These are phyloP conservation scores for Centropus unirufus DNA, from an alignment of 2,113 vertebrate genomes.

Conservation along the genomic window DNA sequence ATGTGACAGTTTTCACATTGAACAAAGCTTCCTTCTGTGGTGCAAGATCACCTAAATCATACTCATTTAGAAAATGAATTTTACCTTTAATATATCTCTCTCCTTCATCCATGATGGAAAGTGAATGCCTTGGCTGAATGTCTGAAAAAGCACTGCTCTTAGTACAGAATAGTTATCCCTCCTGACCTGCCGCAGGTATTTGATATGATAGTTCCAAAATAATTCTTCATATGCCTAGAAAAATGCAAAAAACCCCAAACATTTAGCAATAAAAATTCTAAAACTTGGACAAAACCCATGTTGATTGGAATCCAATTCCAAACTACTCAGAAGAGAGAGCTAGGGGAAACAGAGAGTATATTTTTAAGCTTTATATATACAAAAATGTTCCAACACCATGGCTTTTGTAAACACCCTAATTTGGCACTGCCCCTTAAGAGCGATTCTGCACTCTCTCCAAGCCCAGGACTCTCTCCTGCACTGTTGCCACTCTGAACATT, in stretches of 20 bases:
- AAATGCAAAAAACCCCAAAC: not conserved
- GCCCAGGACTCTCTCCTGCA: not conserved
- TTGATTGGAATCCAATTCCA: not conserved
- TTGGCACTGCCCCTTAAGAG: not conserved
- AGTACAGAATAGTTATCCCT: slow-evolving; percentile 78
- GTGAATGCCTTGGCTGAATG: slow-evolving; percentile 80
- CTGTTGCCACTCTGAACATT: not conserved
- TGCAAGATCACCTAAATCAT: not conserved
- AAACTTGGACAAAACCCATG: not conserved
- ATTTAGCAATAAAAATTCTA: not conserved
- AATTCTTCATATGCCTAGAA: slow-evolving; percentile 78
- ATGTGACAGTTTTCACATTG: not conserved
- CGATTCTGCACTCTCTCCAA: not conserved
- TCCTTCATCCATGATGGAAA: slow-evolving; percentile 83
- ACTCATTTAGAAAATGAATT: not conserved
- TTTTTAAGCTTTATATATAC: not conserved
- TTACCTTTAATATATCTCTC: slow-evolving; percentile 83
- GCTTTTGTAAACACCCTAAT: not conserved
- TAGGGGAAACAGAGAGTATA: not conserved
- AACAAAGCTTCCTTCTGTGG: not conserved
- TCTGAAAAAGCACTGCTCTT: slow-evolving; percentile 80
- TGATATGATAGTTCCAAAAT: slow-evolving; percentile 72
- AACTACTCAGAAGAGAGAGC: not conserved
- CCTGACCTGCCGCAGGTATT: slow-evolving; percentile 75
- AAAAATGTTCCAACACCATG: not conserved